Base-by-base conservation (phyloP, 2,113 vertebrate species). In the Mastomys coucha region DNA sequence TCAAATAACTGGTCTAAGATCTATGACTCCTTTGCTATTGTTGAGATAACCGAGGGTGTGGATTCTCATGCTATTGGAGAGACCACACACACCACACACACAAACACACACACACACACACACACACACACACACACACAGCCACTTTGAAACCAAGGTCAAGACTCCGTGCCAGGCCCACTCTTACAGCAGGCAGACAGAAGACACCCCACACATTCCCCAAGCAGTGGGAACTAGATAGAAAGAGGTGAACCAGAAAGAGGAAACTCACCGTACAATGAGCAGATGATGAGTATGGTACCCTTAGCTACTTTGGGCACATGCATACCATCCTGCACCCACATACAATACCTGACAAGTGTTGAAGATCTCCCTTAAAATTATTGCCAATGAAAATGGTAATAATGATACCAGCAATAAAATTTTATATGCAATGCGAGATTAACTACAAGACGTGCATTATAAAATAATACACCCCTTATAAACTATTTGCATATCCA, bases 41-140 rank as follows among this genome's bases (percentile, higher is more conserved):
- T 45, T 93, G 85, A 90, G 95, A 88, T 45, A 70, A 80, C 31
- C 49, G 72, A 88, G 80, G 88, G 65, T 75, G 16, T 91, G 88
- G 88, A 94, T 93, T 88, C 85, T 60, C n/a, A 70, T 67, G 36
- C 87, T 45, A 75, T 90, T 33, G 81, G 69, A 73, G 67, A 97
- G 53, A 58, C 80, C 82, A 84, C 5, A 33, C 56, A 94, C n/a
- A 77, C 51, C 11, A 53, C 14, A 19, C 56, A 19, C 56, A 19
- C 16, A 19, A 0, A 19, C 56, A 58, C 56, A 5, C 56, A 19
- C 16, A 19, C 56, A 16, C 14, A 16, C 56, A 56, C 14, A 56
- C 53, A 53, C 53, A 53, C 53, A 53, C 56, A 58, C 56, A 58
- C 58, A 60, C 58, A 60, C 51, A 51, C 60, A 95, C n/a, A 81